Evolutionary conservation across 2,113 vertebrate species (phyloP).

Genomic region (Strix aluco): DNA sequence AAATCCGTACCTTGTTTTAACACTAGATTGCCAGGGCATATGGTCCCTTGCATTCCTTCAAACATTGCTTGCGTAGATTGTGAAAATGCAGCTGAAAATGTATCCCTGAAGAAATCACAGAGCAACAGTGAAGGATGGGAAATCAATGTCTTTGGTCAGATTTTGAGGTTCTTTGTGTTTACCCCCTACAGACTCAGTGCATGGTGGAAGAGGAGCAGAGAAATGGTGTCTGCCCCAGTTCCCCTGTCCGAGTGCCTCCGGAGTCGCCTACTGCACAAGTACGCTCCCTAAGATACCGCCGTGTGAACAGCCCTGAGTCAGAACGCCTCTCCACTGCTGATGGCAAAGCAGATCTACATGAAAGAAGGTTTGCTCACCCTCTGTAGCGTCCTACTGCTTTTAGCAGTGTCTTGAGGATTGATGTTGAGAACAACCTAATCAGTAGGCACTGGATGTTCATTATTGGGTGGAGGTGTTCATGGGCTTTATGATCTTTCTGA

Average conservation of each 20-base stretch:
- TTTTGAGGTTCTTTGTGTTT: not conserved
- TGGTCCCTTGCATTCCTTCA: not conserved
- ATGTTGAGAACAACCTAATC: not conserved
- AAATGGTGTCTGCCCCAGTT: constrained; percentile 84
- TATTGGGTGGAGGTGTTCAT: not conserved
- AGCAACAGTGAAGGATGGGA: not conserved
- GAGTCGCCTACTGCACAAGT: constrained; percentile 88
- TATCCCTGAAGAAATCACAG: not conserved
- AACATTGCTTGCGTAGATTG: not conserved
- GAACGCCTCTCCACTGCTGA: constrained; percentile 90
- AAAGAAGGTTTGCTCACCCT: constrained; percentile 82
- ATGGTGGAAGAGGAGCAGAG: constrained; percentile 89
- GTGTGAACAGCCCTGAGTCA: constrained; percentile 92
- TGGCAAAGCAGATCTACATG: constrained; percentile 83
- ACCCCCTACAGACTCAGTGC: constrained; percentile 77
- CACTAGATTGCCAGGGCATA: not conserved
- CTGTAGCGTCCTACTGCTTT: not conserved
- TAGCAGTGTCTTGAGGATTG: not conserved
- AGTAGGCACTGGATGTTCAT: not conserved
- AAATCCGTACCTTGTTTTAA: not conserved
- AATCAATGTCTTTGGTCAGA: not conserved
- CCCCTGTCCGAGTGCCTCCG: constrained; percentile 83
- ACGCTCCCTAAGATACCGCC: constrained; percentile 87
- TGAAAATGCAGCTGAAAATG: not conserved
- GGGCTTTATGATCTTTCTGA: not conserved